Evolutionary conservation across 1,140 invertebrate genomes (phyloP).

Genomic region (Branchinecta lynchi): DNA sequence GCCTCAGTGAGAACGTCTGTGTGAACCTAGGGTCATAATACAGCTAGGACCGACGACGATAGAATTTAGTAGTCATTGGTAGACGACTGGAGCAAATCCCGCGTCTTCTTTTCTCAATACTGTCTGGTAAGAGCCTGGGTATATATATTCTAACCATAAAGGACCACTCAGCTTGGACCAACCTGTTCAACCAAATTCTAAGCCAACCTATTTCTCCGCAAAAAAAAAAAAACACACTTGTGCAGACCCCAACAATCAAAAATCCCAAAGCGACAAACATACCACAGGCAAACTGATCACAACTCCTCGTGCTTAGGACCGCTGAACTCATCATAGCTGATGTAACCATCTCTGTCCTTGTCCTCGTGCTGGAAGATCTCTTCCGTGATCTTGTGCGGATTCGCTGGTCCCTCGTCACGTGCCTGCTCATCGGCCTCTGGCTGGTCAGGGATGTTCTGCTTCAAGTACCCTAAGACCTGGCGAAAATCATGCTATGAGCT

Average conservation of each 20-base stretch:
- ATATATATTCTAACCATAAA: background rate
- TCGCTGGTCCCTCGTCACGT: constrained; percentile 37
- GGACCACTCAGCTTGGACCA: background rate
- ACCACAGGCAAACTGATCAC: constrained; percentile 29
- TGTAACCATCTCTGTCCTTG: constrained; percentile 85
- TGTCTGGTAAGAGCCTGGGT: background rate
- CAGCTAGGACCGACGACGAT: no score
- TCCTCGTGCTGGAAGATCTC: constrained; percentile 95
- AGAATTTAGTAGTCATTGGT: no score
- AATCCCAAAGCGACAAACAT: background rate
- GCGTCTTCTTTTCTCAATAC: background rate
- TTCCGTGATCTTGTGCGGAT: constrained; percentile 77
- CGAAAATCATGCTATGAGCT: background rate
- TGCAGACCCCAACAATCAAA: background rate
- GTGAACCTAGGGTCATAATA: no score
- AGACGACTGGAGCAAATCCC: no score
- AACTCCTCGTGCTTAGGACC: constrained; percentile 94
- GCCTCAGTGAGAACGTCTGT: no score
- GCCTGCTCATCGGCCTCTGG: constrained; percentile 71
- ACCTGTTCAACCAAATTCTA: background rate
- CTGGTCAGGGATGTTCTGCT: constrained; percentile 28
- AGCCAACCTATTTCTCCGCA: background rate
- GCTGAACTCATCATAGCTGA: constrained; percentile 87
- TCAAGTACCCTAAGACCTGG: constrained; percentile 13
- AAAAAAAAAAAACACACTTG: constrained; percentile 7